Base-by-base conservation (phyloP, 35 echinoderm and acorn worm species). In the Patiria miniata region DNA sequence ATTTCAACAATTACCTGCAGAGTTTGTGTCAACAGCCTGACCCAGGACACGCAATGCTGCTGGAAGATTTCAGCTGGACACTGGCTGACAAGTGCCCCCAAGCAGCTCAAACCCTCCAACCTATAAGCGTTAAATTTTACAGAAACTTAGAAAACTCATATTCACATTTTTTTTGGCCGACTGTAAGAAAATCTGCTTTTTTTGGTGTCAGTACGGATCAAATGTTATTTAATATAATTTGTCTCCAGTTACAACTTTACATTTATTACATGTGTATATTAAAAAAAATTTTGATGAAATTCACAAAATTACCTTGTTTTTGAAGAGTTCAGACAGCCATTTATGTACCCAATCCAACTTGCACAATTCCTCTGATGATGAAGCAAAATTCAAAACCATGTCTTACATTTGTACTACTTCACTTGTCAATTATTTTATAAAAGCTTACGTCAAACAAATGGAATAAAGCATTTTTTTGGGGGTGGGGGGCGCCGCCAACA, bases 41-140 rank as follows among this genome's bases (percentile, higher is more conserved):
- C 55, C 93, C 93, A 94, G 17, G 93, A 91, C 23, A 65, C 69
- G 83, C 83, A 90, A 78, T 87, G 36, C 23, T 94, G 77, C 36
- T 61, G 57, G 51, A 94, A 94, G 17, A 83, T 78, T 42, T 90
- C 53, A 28, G 81, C 33, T 40, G 93, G 86, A 59, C 83, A 86
- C 79, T 94, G 93, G 17, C 51, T 17, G 22, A 91, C 33, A 5
- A 94, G 28, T 7, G 83, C 81, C 68, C 83, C 44, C 44, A 94
- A 80, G 4, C 90, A 38, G 60, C 52, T 59, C 12, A 94, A 51
- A 4, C 93, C 93, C 55, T 81, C 39, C 53, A 94, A 80, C 44
- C 93, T 94, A 69, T 16, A 51, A 81, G 44, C 61, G 8, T 42
- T 12, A 78, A 8, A 0, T 59, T 3, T 4, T 59, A 59, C 10